Conservation (phyloP, 2,113 vertebrate genomes). For the Syrrhaptes paradoxus region DNA sequence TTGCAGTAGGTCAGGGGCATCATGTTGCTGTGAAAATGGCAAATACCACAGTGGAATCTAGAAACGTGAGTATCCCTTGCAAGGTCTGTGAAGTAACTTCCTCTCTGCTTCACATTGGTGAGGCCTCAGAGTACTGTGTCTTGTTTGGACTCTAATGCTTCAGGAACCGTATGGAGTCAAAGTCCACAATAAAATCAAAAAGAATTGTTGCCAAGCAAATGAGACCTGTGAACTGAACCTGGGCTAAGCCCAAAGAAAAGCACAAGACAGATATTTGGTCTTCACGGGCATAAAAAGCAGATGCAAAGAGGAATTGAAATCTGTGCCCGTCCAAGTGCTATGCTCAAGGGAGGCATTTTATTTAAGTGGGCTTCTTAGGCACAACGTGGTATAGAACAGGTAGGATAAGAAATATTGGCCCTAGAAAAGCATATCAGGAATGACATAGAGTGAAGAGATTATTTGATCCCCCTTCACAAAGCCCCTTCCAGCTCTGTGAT, state of each 20-base stretch:
- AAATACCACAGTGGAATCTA: neutral
- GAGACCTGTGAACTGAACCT: neutral
- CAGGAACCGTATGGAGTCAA: neutral
- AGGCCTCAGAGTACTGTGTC: neutral
- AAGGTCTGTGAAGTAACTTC: neutral
- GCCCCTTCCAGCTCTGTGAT: neutral
- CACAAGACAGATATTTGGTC: neutral
- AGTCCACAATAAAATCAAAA: neutral
- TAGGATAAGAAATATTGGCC: neutral
- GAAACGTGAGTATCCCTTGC: neutral
- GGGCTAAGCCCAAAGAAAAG: neutral
- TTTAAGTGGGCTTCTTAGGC: neutral
- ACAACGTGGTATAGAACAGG: neutral
- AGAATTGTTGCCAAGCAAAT: neutral
- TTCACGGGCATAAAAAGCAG: neutral
- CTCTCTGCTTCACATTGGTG: neutral
- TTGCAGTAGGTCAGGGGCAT: neutral
- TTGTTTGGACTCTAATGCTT: neutral
- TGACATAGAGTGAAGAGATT: neutral
- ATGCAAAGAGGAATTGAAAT: neutral
- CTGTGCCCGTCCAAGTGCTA: neutral
- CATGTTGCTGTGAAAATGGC: neutral
- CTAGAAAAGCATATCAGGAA: neutral
- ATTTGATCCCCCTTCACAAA: neutral
- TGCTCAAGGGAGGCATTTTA: neutral